Evolutionary conservation across 2,888 invertebrate species (phyloP).

Genomic region (Noctua fimbriata): DNA sequence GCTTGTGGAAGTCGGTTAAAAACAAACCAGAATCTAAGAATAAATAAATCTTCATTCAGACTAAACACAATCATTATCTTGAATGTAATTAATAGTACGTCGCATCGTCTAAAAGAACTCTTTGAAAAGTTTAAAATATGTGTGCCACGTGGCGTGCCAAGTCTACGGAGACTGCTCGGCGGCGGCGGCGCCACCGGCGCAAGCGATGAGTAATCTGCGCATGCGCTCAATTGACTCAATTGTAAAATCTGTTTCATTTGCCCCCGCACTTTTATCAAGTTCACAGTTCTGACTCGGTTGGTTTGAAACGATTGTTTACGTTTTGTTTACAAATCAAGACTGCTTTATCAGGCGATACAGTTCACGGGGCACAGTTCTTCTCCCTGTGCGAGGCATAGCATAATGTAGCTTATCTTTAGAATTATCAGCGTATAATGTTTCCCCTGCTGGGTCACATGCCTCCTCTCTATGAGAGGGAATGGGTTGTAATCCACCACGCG

Average conservation of each 20-base stretch:
- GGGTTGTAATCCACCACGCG: no score
- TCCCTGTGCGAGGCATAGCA: not conserved
- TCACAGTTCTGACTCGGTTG: not conserved
- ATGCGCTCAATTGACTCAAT: slow-evolving; percentile 4
- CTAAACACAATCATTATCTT: not conserved
- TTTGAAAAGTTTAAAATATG: not conserved
- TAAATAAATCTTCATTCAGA: not conserved
- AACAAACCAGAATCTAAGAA: not conserved
- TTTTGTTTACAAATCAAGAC: not conserved
- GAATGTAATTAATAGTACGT: not conserved
- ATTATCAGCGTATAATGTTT: no score
- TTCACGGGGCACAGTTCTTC: not conserved
- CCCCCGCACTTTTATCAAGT: not conserved
- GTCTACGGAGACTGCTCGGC: not conserved
- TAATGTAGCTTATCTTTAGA: no score
- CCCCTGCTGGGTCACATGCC: no score
- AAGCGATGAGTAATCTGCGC: not conserved
- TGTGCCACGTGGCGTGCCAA: not conserved
- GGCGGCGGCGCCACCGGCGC: not conserved
- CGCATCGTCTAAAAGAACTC: not conserved
- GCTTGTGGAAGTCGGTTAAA: not conserved
- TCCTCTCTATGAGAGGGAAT: no score
- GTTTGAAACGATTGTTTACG: not conserved
- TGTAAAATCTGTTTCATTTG: not conserved
- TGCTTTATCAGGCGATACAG: not conserved